These are phyloP conservation scores for Strongylocentrotus purpuratus DNA, from an alignment of 35 echinoderm and acorn worm species.

Conservation along the genomic window DNA sequence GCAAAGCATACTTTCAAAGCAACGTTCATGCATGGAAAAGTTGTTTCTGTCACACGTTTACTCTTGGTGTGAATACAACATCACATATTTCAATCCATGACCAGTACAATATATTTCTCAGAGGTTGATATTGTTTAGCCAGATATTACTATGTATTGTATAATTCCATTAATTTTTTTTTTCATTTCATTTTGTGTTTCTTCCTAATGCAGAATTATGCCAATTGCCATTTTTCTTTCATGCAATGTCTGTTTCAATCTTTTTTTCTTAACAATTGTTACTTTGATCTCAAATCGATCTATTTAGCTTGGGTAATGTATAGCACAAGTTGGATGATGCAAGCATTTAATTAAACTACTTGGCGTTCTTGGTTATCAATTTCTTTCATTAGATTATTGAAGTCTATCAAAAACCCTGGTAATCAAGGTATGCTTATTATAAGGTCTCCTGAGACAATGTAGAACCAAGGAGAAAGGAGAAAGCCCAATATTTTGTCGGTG, in stretches of 20 bases:
- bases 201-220: slow-evolving; percentile 17
- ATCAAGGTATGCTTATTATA: no score
- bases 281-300: not conserved
- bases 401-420: no score
- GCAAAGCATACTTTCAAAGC: not conserved
- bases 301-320: not conserved
- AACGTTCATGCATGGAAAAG: not conserved
- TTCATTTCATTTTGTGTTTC: slow-evolving; percentile 17
- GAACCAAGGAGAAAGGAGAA: no score
- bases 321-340: not conserved
- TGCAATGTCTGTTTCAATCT: slow-evolving; percentile 2
- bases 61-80: not conserved
- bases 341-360: not conserved
- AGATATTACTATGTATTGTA: not conserved
- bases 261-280: not conserved
- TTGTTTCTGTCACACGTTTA: not conserved
- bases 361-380: no score
- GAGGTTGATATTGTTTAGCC: not conserved
- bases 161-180: not conserved
- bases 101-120: not conserved
- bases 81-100: not conserved
- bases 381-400: no score
- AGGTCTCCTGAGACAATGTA: no score
- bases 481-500: no score
- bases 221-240: slow-evolving; percentile 18